phyloP scores from a whole-genome alignment of 2,888 invertebrate species.

The Rhingia campestris region DNA sequence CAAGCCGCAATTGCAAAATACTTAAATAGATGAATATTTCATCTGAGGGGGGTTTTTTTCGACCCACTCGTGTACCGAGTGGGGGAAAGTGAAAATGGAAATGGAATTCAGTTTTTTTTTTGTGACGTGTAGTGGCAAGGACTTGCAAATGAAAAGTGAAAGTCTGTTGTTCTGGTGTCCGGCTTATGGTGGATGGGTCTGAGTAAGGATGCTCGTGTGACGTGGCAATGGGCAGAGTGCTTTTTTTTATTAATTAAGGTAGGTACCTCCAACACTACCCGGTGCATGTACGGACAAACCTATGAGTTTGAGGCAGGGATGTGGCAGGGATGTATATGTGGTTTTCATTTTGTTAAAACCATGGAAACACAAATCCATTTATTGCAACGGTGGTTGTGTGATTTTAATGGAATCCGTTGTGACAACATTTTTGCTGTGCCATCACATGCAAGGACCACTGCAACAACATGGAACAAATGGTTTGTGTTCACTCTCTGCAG shows the following conservation, averaged over 20 bases:
- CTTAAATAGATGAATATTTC: slow-evolving; percentile 42
- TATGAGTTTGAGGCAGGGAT: too few relatives aligned
- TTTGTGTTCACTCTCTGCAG: too few relatives aligned
- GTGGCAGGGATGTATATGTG: too few relatives aligned
- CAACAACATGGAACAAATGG: too few relatives aligned
- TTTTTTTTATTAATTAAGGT: slow-evolving; percentile 10
- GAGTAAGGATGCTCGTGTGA: neutral
- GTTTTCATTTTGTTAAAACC: too few relatives aligned
- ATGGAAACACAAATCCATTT: too few relatives aligned
- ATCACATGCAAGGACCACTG: too few relatives aligned
- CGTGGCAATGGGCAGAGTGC: neutral
- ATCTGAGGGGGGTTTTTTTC: neutral
- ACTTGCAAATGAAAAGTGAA: slow-evolving; percentile 17
- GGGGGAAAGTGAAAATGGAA: slow-evolving; percentile 1
- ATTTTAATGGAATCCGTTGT: too few relatives aligned
- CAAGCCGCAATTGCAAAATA: slow-evolving; percentile 33
- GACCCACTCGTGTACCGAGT: neutral
- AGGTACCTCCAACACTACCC: too few relatives aligned
- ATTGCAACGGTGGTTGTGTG: too few relatives aligned
- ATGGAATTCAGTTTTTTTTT: neutral
- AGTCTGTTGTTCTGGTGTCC: neutral
- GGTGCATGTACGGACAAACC: too few relatives aligned
- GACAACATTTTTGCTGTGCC: too few relatives aligned
- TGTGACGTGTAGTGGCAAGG: neutral
- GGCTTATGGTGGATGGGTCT: neutral